Conservation (phyloP, 2,888 invertebrate genomes). For the Drosophila merina region DNA sequence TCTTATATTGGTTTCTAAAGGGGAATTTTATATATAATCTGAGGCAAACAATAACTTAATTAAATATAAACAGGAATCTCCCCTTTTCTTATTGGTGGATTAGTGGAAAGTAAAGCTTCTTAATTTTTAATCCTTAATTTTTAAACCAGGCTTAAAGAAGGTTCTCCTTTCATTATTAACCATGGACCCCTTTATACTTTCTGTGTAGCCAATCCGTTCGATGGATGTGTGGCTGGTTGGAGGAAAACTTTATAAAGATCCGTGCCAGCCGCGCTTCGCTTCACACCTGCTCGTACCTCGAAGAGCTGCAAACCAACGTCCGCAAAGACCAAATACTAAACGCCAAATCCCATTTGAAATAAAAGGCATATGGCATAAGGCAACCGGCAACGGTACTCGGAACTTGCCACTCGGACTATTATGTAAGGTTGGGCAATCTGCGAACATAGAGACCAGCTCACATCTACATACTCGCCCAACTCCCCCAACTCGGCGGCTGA, state of each 20-base stretch:
- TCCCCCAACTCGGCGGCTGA: constrained; percentile 44
- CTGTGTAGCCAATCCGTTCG: constrained; percentile 13
- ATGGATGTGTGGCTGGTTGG: constrained; percentile 35
- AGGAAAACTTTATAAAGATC: constrained; percentile 80
- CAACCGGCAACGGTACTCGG: constrained; percentile 48
- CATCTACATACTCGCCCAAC: constrained; percentile 31
- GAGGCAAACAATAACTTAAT: too few species aligned
- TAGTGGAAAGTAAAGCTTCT: too few species aligned
- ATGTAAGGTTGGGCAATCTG: constrained; percentile 71
- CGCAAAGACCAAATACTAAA: constrained; percentile 10
- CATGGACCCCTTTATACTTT: background rate
- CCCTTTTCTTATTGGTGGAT: too few species aligned
- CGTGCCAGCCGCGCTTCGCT: constrained; percentile 80
- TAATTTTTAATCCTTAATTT: too few species aligned
- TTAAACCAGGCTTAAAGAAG: background rate
- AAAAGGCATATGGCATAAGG: constrained; percentile 20
- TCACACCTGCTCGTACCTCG: constrained; percentile 80
- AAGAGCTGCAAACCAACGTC: constrained; percentile 64
- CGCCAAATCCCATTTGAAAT: constrained; percentile 4
- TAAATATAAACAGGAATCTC: too few species aligned
- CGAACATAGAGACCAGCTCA: constrained; percentile 11
- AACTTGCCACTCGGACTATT: constrained; percentile 57
- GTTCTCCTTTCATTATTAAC: background rate
- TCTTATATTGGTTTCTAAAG: too few species aligned
- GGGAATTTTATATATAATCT: too few species aligned